Evolutionary conservation across 2,888 invertebrate genomes (phyloP).

Genomic region (Zaprionus obscuricornis): DNA sequence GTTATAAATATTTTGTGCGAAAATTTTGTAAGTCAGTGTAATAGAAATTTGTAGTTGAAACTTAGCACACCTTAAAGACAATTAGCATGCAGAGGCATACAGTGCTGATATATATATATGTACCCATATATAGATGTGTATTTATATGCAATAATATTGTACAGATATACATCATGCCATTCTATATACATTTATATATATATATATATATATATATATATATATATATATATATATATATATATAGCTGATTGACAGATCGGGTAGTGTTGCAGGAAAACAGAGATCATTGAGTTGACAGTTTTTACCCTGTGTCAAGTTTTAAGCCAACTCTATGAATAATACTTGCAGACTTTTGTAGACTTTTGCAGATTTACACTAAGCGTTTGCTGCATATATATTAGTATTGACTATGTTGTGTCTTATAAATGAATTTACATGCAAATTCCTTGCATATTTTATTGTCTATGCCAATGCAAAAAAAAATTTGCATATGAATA

Average conservation of each 20-base stretch:
- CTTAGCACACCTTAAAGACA: conserved; percentile 37
- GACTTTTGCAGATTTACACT: conserved; percentile 1
- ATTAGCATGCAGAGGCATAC: conserved; percentile 46
- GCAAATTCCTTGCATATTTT: conserved; percentile 43
- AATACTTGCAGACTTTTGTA: no score
- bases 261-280: conserved; percentile 13
- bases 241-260: conserved; percentile 43
- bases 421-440: conserved; percentile 32
- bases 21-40: background rate
- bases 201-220: conserved; percentile 13
- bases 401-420: background rate
- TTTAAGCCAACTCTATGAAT: no score
- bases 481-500: conserved; percentile 48
- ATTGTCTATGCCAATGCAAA: conserved; percentile 4
- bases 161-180: no score
- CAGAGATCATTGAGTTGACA: no score
- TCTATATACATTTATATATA: no score
- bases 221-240: background rate
- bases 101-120: conserved; percentile 26
- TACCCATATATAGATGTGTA: conserved; percentile 17
- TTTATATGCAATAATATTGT: background rate
- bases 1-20: no score
- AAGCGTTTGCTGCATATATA: no score
- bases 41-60: conserved; percentile 17
- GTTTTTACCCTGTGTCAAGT: no score